phyloP scores from a whole-genome alignment of 2,113 vertebrate species.

The Microcebus murinus region DNA sequence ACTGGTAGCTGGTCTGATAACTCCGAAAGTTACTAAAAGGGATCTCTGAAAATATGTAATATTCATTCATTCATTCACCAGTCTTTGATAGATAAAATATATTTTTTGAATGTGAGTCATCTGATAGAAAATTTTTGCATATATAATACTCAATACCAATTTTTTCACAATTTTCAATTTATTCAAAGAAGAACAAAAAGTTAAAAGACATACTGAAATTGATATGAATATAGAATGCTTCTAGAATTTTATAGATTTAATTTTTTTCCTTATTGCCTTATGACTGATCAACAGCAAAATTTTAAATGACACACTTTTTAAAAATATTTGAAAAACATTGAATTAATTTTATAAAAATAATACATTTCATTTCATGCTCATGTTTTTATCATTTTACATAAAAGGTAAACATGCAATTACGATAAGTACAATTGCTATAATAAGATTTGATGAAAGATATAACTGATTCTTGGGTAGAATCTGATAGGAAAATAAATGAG shows the following conservation, averaged over 20 bases:
- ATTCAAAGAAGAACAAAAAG: neutral
- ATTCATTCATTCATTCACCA: neutral
- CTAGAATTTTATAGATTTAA: neutral
- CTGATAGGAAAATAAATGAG: neutral
- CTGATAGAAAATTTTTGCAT: neutral
- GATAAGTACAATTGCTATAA: neutral
- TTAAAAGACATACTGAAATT: neutral
- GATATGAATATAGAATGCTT: neutral
- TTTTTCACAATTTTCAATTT: neutral
- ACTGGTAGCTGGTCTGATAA: neutral
- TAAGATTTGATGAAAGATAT: neutral
- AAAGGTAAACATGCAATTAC: neutral
- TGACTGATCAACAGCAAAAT: neutral
- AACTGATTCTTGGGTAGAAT: neutral
- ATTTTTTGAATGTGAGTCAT: neutral
- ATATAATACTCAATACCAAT: neutral
- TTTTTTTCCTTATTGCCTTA: neutral
- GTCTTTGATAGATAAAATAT: neutral
- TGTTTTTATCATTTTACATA: neutral
- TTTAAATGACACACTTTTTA: neutral
- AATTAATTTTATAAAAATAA: neutral
- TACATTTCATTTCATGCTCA: neutral
- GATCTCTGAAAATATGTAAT: neutral
- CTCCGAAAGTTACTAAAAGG: neutral
- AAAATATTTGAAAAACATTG: neutral